Percentiles rank a stretch among this genome's conserved stretches.
These are phyloP conservation scores for Drosophila nr. fundita DNA, from an alignment of 2,888 invertebrate species.

Conservation along the genomic window DNA sequence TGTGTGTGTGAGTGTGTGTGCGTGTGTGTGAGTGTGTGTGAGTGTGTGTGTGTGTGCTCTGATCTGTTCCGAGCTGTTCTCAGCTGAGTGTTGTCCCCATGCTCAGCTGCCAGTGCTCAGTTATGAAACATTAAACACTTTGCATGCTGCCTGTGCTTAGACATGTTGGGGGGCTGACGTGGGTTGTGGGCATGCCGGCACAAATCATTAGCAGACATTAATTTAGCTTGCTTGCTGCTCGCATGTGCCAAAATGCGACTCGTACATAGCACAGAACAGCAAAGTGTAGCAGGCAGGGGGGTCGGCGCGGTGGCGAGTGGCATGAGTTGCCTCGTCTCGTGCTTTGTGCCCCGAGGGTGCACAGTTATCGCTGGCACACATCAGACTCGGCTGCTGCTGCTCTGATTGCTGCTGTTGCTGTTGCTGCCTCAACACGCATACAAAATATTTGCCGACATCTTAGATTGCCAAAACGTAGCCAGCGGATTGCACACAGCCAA, in stretches of 20 bases:
- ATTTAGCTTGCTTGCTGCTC: conserved; percentile 52
- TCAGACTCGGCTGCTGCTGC: conserved; percentile 44
- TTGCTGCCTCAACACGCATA: conserved; percentile 67
- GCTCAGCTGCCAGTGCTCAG: conserved; percentile 37
- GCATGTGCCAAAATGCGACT: conserved; percentile 41
- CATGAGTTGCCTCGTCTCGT: conserved; percentile 43
- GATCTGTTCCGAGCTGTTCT: conserved; percentile 35
- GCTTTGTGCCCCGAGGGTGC: conserved; percentile 56
- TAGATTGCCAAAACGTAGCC: conserved; percentile 77
- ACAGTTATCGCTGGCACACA: conserved; percentile 69
- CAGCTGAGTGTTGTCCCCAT: conserved; percentile 15
- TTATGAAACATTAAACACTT: conserved; percentile 79
- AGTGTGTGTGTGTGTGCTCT: conserved; percentile 29
- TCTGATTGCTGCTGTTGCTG: conserved; percentile 22
- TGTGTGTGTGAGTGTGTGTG: conserved; percentile 24
- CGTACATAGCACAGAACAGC: neutral
- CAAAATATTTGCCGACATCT: conserved; percentile 78
- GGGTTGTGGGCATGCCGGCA: conserved; percentile 55
- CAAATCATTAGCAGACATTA: conserved; percentile 80
- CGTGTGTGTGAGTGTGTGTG: conserved; percentile 29
- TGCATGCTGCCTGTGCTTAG: conserved; percentile 55
- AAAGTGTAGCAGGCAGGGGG: neutral
- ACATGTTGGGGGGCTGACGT: neutral
- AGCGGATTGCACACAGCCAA: conserved; percentile 58
- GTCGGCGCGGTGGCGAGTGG: neutral